A percentile compares a stretch with the other conserved stretches of the same genome.
Conservation (phyloP, 2,888 invertebrate genomes). For the Leucoma salicis region DNA sequence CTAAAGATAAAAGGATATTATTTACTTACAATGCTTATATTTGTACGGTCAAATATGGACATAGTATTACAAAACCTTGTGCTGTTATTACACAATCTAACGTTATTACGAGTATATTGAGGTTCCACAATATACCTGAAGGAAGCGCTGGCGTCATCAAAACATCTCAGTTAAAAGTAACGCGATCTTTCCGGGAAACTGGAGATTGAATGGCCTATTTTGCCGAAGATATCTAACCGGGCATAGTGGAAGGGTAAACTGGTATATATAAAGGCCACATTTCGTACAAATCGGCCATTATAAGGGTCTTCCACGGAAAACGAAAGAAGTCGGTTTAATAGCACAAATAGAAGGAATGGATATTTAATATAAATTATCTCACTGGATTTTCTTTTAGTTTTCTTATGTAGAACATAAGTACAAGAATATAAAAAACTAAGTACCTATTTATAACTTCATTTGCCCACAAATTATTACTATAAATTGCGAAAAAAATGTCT, state of each 20-base stretch:
- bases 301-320: slow-evolving; percentile 49
- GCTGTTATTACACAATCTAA: background rate
- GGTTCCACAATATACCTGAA: slow-evolving; percentile 2
- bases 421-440: too few relatives aligned
- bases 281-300: slow-evolving; percentile 53
- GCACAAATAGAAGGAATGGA: background rate
- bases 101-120: background rate
- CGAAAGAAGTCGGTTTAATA: slow-evolving; percentile 44
- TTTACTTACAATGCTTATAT: too few relatives aligned
- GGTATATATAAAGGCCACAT: slow-evolving; percentile 55
- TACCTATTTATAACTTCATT: too few relatives aligned
- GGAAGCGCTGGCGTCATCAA: slow-evolving; percentile 28
- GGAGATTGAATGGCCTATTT: slow-evolving; percentile 54
- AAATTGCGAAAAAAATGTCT: too few relatives aligned
- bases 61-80: too few relatives aligned
- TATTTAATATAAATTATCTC: background rate
- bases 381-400: too few relatives aligned
- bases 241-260: slow-evolving; percentile 53
- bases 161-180: slow-evolving; percentile 56
- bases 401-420: too few relatives aligned
- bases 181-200: slow-evolving; percentile 44
- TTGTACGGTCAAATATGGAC: too few relatives aligned
- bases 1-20: too few relatives aligned
- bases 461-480: too few relatives aligned
- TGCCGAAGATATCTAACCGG: slow-evolving; percentile 39